A percentile compares a stretch with the other conserved stretches of the same genome.
Conservation (phyloP, 2,113 vertebrate species). For the Lycaon pictus region DNA sequence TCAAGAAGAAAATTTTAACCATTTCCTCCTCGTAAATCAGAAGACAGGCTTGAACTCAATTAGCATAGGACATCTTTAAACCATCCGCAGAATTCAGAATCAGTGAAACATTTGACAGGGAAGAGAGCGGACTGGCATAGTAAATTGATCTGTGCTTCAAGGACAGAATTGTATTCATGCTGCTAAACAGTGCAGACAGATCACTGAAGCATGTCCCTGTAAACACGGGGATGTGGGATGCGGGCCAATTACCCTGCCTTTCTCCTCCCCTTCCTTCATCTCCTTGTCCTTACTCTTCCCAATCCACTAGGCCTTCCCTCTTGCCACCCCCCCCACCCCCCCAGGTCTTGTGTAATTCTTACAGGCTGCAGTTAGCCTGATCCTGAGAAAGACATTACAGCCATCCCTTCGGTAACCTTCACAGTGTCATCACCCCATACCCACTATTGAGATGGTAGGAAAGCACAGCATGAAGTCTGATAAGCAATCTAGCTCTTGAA, state of each 20-base stretch:
- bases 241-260: not conserved
- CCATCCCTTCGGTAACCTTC: slow-evolving; percentile 56
- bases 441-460: not conserved
- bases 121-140: slow-evolving; percentile 42
- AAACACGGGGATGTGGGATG: not conserved
- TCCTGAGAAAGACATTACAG: slow-evolving; percentile 40
- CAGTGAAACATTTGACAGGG: slow-evolving; percentile 56
- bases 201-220: not conserved
- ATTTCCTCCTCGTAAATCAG: not conserved
- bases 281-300: not conserved
- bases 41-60: slow-evolving; percentile 4
- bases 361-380: not conserved
- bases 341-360: not conserved
- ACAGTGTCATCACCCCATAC: not conserved
- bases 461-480: not conserved
- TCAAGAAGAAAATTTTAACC: slow-evolving; percentile 19
- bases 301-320: not conserved
- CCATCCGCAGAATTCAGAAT: not conserved
- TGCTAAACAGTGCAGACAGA: not conserved
- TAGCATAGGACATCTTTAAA: not conserved
- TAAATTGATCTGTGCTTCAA: slow-evolving; percentile 66
- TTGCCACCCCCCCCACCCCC: not conserved
- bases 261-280: not conserved
- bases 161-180: slow-evolving; percentile 33
- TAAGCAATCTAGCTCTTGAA: not conserved